A percentile compares a stretch with the other conserved stretches of the same genome.
Evolutionary conservation across 2,888 invertebrate species (phyloP).

Genomic region (Chrysotoxum bicinctum): DNA sequence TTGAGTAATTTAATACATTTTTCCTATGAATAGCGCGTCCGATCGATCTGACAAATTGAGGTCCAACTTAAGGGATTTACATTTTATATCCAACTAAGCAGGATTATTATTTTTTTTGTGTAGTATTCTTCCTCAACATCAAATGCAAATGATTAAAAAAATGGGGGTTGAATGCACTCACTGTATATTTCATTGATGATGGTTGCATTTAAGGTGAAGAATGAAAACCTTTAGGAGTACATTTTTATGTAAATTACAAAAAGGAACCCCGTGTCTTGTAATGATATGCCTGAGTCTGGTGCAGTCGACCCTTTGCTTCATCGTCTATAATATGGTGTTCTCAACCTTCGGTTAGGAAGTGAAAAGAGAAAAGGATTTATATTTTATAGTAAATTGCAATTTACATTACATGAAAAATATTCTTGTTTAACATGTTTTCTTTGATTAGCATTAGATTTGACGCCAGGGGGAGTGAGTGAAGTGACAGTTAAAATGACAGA

Average conservation of each 20-base stretch:
- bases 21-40: background rate
- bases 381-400: conserved; percentile 5
- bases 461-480: conserved; percentile 12
- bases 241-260: conserved; percentile 54
- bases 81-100: conserved; percentile 35
- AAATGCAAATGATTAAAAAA: conserved; percentile 45
- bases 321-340: background rate
- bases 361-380: conserved; percentile 30
- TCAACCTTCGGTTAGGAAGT: conserved; percentile 4
- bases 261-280: conserved; percentile 51
- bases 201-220: conserved; percentile 25
- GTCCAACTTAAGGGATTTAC: conserved; percentile 2
- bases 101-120: conserved; percentile 36
- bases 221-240: conserved; percentile 33
- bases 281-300: conserved; percentile 25
- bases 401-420: conserved; percentile 13
- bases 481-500: conserved; percentile 52
- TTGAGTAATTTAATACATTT: conserved; percentile 42
- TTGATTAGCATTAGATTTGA: background rate
- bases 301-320: conserved; percentile 33
- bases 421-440: conserved; percentile 2
- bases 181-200: conserved; percentile 5
- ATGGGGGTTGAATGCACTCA: conserved; percentile 56
- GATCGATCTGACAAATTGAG: conserved; percentile 49
- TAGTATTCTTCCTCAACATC: background rate